A percentile compares a stretch with the other conserved stretches of the same genome.
Evolutionary conservation across 2,888 invertebrate genomes (phyloP).

Genomic region (Gibbula magus): DNA sequence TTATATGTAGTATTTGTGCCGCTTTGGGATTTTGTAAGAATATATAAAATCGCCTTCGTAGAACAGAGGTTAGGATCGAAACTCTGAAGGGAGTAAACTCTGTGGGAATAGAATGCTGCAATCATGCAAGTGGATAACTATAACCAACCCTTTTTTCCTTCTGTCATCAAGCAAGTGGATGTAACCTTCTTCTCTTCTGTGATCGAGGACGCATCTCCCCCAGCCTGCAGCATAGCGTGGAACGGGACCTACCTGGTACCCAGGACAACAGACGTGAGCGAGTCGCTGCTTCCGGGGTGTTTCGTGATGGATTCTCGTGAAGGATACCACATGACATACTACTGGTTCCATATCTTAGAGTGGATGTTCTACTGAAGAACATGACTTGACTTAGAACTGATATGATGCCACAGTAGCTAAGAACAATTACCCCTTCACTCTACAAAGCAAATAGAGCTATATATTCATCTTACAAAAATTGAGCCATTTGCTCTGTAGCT

Average conservation of each 20-base stretch:
- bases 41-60: too few species aligned
- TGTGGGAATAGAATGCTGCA: too few species aligned
- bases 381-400: neutral
- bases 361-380: conserved; percentile 44
- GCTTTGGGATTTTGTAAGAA: too few species aligned
- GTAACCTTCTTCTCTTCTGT: conserved; percentile 62
- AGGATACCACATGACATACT: conserved; percentile 65
- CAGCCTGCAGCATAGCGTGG: conserved; percentile 58
- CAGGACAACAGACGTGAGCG: conserved; percentile 24
- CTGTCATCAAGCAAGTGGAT: conserved; percentile 43
- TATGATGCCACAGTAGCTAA: too few species aligned
- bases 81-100: too few species aligned
- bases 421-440: too few species aligned
- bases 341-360: conserved; percentile 63
- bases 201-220: conserved; percentile 63
- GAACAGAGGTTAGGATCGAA: too few species aligned
- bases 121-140: too few species aligned
- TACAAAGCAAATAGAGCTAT: too few species aligned
- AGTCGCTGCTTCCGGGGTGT: conserved; percentile 57
- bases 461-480: too few species aligned
- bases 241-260: conserved; percentile 59
- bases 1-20: too few species aligned
- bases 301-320: conserved; percentile 56
- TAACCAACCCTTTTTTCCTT: neutral
- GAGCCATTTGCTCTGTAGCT: too few species aligned